A percentile compares a stretch with the other conserved stretches of the same genome.
Conservation (phyloP, 2,113 vertebrate species). For the Fukomys damarensis region DNA sequence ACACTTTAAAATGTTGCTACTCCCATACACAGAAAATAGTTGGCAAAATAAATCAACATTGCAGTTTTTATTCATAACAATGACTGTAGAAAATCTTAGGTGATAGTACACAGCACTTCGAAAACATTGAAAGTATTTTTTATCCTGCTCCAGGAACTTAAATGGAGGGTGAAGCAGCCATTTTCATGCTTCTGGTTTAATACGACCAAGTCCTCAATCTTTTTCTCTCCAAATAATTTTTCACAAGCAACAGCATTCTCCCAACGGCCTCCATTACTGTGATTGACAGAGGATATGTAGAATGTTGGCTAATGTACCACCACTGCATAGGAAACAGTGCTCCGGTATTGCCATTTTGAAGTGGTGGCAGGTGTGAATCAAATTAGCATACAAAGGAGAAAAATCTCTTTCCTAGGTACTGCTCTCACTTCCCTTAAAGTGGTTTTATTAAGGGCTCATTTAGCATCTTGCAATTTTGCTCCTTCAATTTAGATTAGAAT, state of each 20-base stretch:
- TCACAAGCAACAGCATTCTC: background rate
- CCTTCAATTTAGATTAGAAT: background rate
- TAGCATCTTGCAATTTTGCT: background rate
- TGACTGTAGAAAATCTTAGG: background rate
- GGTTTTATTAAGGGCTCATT: background rate
- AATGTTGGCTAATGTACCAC: background rate
- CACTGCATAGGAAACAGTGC: background rate
- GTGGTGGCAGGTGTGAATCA: constrained; percentile 43
- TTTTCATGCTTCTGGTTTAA: background rate
- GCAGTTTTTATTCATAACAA: background rate
- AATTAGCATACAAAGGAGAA: constrained; percentile 22
- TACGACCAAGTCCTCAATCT: background rate
- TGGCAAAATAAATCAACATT: background rate
- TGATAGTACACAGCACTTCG: background rate
- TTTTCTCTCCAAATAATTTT: constrained; percentile 37
- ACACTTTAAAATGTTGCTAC: background rate
- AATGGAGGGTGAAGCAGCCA: background rate
- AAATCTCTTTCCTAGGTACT: background rate
- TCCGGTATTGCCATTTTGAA: constrained; percentile 6
- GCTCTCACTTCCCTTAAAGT: background rate
- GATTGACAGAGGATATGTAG: constrained; percentile 51
- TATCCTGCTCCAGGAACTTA: background rate
- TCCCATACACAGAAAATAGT: background rate
- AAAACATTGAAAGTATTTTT: constrained; percentile 30
- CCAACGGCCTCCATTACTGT: constrained; percentile 17